A percentile compares a stretch with the other conserved stretches of the same genome.
Conservation (phyloP, 2,797 vertebrate genomes). For the Malurus leucopterus region DNA sequence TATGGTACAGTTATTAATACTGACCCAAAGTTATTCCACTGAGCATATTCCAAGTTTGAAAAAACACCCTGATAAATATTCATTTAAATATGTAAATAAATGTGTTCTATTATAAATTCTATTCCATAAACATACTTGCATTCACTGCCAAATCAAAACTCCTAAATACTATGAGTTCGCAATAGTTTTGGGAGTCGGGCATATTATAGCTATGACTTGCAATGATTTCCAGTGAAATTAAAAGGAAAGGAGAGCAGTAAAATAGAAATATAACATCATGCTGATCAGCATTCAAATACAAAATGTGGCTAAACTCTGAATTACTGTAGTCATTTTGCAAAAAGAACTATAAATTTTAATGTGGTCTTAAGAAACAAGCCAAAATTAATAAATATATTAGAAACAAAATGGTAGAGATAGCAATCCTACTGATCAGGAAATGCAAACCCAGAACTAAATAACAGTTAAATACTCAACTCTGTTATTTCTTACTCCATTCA, state of each 20-base stretch:
- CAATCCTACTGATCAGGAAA: not conserved
- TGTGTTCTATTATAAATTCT: not conserved
- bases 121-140: not conserved
- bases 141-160: not conserved
- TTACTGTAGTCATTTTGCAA: not conserved
- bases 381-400: not conserved
- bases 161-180: not conserved
- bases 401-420: not conserved
- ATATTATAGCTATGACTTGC: not conserved
- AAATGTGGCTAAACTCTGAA: not conserved
- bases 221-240: not conserved
- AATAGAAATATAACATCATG: not conserved
- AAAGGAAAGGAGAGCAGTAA: not conserved
- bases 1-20: conserved; percentile 16
- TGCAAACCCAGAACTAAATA: not conserved
- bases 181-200: not conserved
- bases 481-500: not conserved
- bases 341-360: not conserved
- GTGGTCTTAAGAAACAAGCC: not conserved
- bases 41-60: not conserved
- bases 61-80: not conserved
- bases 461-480: not conserved
- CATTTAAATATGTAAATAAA: conserved; percentile 4
- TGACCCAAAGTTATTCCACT: not conserved
- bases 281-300: not conserved